These are phyloP conservation scores for Periparus ater DNA, from an alignment of 2,797 vertebrate genomes.

Conservation along the genomic window DNA sequence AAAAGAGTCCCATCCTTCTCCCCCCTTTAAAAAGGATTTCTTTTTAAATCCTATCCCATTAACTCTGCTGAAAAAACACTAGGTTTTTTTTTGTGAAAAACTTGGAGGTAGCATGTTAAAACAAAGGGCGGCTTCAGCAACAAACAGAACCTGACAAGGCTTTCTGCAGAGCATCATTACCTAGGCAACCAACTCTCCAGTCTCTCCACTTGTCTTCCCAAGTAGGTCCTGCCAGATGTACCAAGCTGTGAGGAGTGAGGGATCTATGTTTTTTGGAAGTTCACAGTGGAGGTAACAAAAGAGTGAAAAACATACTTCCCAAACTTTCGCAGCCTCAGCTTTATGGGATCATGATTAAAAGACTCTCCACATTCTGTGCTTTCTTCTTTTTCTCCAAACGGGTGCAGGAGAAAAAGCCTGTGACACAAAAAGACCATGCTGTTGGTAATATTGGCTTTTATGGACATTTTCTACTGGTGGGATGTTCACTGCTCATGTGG, in stretches of 20 bases:
- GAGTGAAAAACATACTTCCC: background rate
- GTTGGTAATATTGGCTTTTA: background rate
- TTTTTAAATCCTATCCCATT: fast-evolving
- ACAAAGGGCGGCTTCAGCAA: background rate
- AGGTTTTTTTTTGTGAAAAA: background rate
- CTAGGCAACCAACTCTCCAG: fast-evolving
- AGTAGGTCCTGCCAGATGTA: background rate
- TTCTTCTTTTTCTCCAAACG: background rate
- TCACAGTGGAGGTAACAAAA: background rate
- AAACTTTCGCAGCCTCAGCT: fast-evolving
- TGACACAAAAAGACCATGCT: background rate
- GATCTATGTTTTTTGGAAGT: background rate
- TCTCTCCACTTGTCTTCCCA: background rate
- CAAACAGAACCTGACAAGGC: background rate
- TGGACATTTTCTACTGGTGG: background rate
- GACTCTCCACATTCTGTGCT: background rate
- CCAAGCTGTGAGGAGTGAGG: background rate
- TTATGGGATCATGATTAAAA: background rate
- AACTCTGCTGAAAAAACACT: background rate
- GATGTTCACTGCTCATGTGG: background rate
- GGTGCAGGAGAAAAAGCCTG: background rate
- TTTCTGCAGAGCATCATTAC: background rate
- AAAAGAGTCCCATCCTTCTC: fast-evolving
- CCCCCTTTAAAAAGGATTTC: too few relatives aligned
- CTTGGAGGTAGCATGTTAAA: background rate